Evolutionary conservation across 2,797 vertebrate genomes (phyloP).

Genomic region (Pipistrellus nathusii): DNA sequence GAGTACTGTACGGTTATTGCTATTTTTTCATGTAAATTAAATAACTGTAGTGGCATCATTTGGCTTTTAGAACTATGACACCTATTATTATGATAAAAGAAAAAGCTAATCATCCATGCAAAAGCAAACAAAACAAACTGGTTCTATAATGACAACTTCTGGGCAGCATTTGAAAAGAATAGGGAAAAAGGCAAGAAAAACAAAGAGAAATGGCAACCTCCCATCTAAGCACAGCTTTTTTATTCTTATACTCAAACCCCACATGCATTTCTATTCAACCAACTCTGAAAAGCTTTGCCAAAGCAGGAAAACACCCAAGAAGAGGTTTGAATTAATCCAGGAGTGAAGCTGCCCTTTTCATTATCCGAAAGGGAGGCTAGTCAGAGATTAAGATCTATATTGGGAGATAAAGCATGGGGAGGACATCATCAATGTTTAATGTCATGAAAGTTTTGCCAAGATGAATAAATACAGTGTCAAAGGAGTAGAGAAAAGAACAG

Average conservation of each 20-base stretch:
- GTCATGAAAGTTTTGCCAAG: neutral
- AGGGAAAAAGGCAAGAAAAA: neutral
- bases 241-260: neutral
- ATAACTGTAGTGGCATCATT: neutral
- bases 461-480: neutral
- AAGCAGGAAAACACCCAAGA: neutral
- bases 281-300: neutral
- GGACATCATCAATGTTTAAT: neutral
- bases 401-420: neutral
- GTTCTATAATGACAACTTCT: neutral
- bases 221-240: neutral
- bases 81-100: neutral
- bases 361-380: neutral
- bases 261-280: neutral
- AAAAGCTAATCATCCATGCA: neutral
- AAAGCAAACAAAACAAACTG: slow-evolving; percentile 36
- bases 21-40: neutral
- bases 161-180: slow-evolving; percentile 1
- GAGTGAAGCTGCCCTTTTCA: neutral
- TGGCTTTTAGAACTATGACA: neutral
- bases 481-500: neutral
- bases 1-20: neutral
- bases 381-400: neutral
- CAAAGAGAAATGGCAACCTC: neutral
- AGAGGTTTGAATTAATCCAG: neutral